phyloP scores from a whole-genome alignment of 2,113 vertebrate species.

The Tiliqua scincoides region DNA sequence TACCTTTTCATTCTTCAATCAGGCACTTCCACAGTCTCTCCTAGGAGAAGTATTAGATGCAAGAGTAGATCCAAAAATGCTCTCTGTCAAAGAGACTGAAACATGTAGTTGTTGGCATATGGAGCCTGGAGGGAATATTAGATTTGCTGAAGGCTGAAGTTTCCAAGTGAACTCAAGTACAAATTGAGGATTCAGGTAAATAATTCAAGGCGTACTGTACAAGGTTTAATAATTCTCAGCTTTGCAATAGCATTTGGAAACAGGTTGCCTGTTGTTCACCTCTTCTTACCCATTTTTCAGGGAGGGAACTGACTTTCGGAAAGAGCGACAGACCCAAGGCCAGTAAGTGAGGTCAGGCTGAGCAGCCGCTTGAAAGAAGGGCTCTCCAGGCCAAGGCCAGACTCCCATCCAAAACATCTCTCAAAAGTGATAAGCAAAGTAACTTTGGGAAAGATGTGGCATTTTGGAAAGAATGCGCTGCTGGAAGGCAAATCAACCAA shows the following conservation, averaged over 20 bases:
- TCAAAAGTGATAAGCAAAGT: not conserved
- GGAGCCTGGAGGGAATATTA: not conserved
- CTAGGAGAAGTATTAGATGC: not conserved
- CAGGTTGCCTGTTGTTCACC: not conserved
- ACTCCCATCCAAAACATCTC: not conserved
- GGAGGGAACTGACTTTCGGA: not conserved
- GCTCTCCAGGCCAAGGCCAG: not conserved
- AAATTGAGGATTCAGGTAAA: not conserved
- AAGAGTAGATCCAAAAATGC: constrained; percentile 10
- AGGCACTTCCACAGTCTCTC: too few relatives aligned
- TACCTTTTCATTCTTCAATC: too few relatives aligned
- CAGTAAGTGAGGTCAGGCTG: not conserved
- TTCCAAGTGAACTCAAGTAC: not conserved
- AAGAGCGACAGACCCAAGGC: not conserved
- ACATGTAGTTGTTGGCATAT: not conserved
- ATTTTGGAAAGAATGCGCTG: not conserved
- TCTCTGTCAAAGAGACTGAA: constrained; percentile 16
- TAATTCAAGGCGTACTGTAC: not conserved
- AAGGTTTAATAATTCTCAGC: not conserved
- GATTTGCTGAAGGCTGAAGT: constrained; percentile 2
- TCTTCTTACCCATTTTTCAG: not conserved
- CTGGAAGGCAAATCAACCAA: too few relatives aligned
- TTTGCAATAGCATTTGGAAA: not conserved
- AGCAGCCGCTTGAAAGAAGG: not conserved
- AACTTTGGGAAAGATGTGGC: not conserved